phyloP scores from a whole-genome alignment of 2,888 invertebrate genomes.

The Volucella bombylans region DNA sequence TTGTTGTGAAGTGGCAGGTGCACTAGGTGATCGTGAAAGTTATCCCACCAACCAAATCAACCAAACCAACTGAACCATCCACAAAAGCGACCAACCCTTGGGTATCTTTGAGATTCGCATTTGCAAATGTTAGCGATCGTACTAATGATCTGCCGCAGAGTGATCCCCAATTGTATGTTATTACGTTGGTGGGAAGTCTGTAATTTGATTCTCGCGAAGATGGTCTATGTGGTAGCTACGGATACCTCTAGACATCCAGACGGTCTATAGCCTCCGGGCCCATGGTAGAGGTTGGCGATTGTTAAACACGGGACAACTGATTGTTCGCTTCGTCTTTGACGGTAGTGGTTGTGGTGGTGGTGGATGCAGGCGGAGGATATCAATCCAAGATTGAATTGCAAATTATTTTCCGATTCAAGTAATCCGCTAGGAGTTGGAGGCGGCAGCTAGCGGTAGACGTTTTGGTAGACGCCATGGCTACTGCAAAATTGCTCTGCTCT shows the following conservation, averaged over 20 bases:
- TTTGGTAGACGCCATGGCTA: conserved; percentile 27
- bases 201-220: conserved; percentile 41
- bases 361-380: conserved; percentile 27
- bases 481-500: not conserved
- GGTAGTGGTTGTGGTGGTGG: not conserved
- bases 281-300: conserved; percentile 1
- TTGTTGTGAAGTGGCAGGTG: conserved; percentile 32
- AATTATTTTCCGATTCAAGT: conserved; percentile 32
- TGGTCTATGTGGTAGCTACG: not conserved
- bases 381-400: conserved; percentile 54
- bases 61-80: not conserved
- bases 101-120: too few species aligned
- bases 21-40: conserved; percentile 46
- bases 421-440: conserved; percentile 7
- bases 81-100: too few species aligned
- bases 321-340: not conserved
- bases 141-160: conserved; percentile 33
- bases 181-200: conserved; percentile 46
- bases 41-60: conserved; percentile 25
- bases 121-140: not conserved
- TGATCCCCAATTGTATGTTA: conserved; percentile 41
- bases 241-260: conserved; percentile 25
- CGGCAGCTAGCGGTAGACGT: too few species aligned
- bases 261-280: conserved; percentile 46
- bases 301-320: conserved; percentile 11